A percentile compares a stretch with the other conserved stretches of the same genome.
Evolutionary conservation across 2,888 invertebrate species (phyloP).

Genomic region (Acanthosepion pharaonis): DNA sequence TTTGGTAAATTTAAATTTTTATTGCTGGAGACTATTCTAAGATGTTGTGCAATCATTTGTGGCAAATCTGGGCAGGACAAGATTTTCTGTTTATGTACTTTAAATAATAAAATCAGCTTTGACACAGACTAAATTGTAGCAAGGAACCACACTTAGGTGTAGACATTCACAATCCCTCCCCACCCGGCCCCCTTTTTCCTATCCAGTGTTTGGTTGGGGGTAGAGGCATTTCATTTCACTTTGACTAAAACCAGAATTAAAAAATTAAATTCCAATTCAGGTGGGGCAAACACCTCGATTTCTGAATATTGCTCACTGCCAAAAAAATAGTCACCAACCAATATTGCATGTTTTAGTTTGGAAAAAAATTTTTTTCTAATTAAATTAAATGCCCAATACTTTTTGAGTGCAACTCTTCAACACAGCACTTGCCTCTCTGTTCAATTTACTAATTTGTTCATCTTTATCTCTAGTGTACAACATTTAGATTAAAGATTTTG

Average conservation of each 20-base stretch:
- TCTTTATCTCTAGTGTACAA: conserved; percentile 37
- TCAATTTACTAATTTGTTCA: conserved; percentile 17
- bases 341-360: conserved; percentile 42
- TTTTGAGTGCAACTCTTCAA: not conserved
- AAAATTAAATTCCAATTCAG: not conserved
- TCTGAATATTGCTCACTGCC: conserved; percentile 24
- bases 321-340: conserved; percentile 24
- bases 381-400: not conserved
- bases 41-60: conserved; percentile 2
- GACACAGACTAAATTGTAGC: conserved; percentile 17
- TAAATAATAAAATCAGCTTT: not conserved
- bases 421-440: conserved; percentile 37
- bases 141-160: not conserved
- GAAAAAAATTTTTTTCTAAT: not conserved
- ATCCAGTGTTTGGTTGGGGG: not conserved
- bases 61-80: conserved; percentile 9
- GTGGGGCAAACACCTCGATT: not conserved
- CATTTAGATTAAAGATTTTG: conserved; percentile 45
- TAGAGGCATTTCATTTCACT: conserved; percentile 6
- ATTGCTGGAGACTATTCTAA: not conserved
- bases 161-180: too few relatives aligned
- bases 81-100: not conserved
- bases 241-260: not conserved
- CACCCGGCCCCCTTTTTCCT: not conserved
- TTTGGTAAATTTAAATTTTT: not conserved